These are phyloP conservation scores for Australoheros facetus DNA, from an alignment of 2,797 vertebrate genomes.

Conservation along the genomic window DNA sequence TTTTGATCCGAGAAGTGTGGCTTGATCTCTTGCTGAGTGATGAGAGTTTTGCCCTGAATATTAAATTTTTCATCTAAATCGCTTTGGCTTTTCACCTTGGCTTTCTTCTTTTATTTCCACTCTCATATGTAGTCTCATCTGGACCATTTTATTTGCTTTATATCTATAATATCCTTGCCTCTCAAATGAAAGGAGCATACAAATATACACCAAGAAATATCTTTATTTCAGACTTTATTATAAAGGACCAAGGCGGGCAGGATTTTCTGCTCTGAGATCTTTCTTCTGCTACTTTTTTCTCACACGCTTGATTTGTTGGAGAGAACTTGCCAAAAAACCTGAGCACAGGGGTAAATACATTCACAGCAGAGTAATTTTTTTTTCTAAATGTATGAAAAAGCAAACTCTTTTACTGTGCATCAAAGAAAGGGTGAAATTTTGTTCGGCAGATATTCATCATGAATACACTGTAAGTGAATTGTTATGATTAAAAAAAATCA, in stretches of 20 bases:
- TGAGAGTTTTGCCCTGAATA: constrained; percentile 41
- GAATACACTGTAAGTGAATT: neutral
- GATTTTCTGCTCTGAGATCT: constrained; percentile 21
- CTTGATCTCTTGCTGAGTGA: constrained; percentile 47
- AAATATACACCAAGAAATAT: constrained; percentile 28
- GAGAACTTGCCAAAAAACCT: constrained; percentile 1
- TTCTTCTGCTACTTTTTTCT: neutral
- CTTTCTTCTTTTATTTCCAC: constrained; percentile 31
- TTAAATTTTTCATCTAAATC: constrained; percentile 48
- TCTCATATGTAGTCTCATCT: constrained; percentile 39
- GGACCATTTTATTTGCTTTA: constrained; percentile 42
- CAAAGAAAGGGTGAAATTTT: constrained; percentile 7
- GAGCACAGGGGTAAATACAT: neutral
- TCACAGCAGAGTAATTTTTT: neutral
- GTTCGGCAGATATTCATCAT: constrained; percentile 7
- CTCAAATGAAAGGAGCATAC: constrained; percentile 34
- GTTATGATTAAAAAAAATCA: constrained; percentile 33
- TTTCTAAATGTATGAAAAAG: constrained; percentile 7
- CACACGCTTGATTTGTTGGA: constrained; percentile 32
- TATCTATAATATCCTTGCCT: constrained; percentile 28
- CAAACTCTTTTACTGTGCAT: neutral
- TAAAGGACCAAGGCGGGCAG: neutral
- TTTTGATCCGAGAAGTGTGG: neutral
- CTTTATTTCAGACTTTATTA: constrained; percentile 41
- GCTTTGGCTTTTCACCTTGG: constrained; percentile 39